Percentiles rank a stretch among this genome's conserved stretches.
Conservation (phyloP, 2,888 invertebrate species). For the Drosophila borealis region DNA sequence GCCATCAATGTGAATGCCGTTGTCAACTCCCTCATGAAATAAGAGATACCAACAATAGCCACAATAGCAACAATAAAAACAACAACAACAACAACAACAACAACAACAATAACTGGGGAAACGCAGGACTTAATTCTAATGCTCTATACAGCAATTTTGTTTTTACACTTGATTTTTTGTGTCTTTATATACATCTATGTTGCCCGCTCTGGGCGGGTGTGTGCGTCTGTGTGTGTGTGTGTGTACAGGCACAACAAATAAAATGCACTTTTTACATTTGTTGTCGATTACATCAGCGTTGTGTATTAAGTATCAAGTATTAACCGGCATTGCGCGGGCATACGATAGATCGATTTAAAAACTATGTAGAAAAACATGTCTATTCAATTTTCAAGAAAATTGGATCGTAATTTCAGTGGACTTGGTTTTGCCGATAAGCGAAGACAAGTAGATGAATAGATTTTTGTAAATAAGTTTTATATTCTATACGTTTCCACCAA, state of each 20-base stretch:
- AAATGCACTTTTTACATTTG: constrained; percentile 51
- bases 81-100: background rate
- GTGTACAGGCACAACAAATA: constrained; percentile 33
- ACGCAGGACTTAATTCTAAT: constrained; percentile 27
- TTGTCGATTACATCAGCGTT: constrained; percentile 37
- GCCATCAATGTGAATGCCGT: constrained; percentile 98
- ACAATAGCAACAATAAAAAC: too few relatives aligned
- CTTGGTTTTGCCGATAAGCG: too few relatives aligned
- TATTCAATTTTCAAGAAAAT: too few relatives aligned
- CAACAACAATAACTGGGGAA: background rate
- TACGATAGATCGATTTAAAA: too few relatives aligned
- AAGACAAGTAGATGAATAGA: too few relatives aligned
- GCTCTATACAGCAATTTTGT: constrained; percentile 16
- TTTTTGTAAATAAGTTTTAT: too few relatives aligned
- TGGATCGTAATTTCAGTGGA: too few relatives aligned
- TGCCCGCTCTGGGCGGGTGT: background rate
- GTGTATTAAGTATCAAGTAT: background rate
- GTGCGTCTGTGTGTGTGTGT: constrained; percentile 9
- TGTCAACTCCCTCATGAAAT: constrained; percentile 98
- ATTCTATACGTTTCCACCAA: too few relatives aligned
- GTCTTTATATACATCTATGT: background rate
- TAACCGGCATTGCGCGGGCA: too few relatives aligned
- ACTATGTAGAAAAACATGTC: too few relatives aligned
- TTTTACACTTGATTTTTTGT: constrained; percentile 15
- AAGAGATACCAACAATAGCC: constrained; percentile 30